Evolutionary conservation across 2,797 vertebrate genomes (phyloP).

Genomic region (Cryptoprocta ferox): DNA sequence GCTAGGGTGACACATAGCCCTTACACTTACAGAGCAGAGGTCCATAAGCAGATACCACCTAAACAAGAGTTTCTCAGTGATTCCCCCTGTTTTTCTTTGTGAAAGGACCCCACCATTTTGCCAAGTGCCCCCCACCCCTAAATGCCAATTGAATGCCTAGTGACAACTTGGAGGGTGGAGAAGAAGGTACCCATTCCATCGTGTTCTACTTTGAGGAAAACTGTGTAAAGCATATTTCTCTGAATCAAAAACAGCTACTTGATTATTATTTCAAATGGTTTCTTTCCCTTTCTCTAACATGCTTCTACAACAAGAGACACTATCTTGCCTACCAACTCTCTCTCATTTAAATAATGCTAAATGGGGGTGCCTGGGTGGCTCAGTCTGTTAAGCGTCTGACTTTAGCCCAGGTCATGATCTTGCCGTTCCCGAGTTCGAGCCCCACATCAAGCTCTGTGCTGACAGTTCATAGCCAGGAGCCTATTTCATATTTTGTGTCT

Average conservation of each 20-base stretch:
- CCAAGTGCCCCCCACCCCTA: background rate
- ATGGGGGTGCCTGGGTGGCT: background rate
- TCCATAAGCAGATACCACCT: background rate
- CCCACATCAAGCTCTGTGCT: no score
- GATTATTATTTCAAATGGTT: background rate
- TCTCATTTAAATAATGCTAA: background rate
- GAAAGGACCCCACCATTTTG: background rate
- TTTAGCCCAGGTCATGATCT: no score
- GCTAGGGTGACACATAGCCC: background rate
- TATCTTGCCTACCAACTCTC: background rate
- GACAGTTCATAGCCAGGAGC: no score
- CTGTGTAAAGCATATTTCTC: background rate
- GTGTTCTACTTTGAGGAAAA: background rate
- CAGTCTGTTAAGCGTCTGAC: no score
- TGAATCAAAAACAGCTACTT: background rate
- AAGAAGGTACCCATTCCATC: rapidly evolving
- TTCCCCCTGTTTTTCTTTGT: background rate
- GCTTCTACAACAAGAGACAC: background rate
- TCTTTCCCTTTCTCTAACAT: background rate
- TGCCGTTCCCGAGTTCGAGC: no score
- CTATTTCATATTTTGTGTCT: no score
- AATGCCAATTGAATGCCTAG: background rate
- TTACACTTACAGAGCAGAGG: background rate
- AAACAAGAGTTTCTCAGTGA: background rate
- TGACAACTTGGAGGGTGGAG: background rate